These are phyloP conservation scores for Indicator indicator DNA, from an alignment of 2,113 vertebrate genomes.

Conservation along the genomic window DNA sequence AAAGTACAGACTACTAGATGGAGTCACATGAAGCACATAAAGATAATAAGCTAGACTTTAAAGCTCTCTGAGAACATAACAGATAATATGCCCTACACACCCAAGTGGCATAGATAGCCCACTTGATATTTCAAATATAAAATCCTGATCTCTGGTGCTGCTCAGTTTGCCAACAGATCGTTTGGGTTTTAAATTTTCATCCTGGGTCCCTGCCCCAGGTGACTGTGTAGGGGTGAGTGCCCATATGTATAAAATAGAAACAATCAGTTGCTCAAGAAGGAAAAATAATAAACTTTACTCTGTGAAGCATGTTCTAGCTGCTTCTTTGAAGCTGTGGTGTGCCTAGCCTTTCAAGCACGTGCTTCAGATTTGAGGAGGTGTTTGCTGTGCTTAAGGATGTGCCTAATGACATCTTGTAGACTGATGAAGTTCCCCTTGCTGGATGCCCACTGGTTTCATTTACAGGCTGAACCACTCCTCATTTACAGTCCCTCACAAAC, in stretches of 20 bases:
- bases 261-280: neutral
- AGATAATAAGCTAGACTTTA: neutral
- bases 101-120: neutral
- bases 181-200: neutral
- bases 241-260: neutral
- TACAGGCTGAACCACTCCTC: neutral
- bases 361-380: neutral
- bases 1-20: neutral
- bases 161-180: neutral
- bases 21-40: neutral
- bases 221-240: neutral
- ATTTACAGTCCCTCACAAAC: neutral
- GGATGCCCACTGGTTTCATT: neutral
- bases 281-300: neutral
- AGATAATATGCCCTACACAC: fast-evolving
- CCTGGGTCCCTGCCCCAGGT: neutral
- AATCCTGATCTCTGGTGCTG: neutral
- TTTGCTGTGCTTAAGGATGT: neutral
- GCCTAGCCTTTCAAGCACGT: neutral
- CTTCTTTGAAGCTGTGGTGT: neutral
- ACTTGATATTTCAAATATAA: neutral
- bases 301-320: neutral
- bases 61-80: neutral
- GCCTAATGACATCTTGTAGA: neutral
- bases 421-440: neutral